Percentiles rank a stretch among this genome's conserved stretches.
Conservation (phyloP, 2,888 invertebrate species). For the Stegophylla sp. region DNA sequence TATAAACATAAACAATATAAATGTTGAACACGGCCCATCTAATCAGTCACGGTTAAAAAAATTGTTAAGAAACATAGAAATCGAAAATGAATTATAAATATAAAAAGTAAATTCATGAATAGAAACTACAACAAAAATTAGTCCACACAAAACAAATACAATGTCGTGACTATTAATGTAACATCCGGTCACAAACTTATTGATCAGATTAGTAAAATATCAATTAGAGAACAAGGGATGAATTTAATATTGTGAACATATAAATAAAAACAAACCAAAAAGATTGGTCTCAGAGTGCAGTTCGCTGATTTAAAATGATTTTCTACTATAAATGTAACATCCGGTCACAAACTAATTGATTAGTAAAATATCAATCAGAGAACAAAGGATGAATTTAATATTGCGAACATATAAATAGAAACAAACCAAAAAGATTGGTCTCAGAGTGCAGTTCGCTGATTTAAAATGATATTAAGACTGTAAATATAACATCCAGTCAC, state of each 20-base stretch:
- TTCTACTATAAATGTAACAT: slow-evolving; percentile 3
- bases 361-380: slow-evolving; percentile 37
- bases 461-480: neutral
- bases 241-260: slow-evolving; percentile 34
- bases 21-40: too few relatives aligned
- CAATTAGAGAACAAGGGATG: slow-evolving; percentile 42
- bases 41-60: too few relatives aligned
- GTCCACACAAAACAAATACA: too few relatives aligned
- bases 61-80: too few relatives aligned
- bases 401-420: slow-evolving; percentile 59
- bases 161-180: neutral
- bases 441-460: slow-evolving; percentile 57
- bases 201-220: neutral
- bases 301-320: slow-evolving; percentile 2
- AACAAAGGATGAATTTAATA: slow-evolving; percentile 47
- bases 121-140: neutral
- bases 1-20: too few relatives aligned
- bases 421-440: slow-evolving; percentile 36
- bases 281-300: slow-evolving; percentile 45
- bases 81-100: too few relatives aligned
- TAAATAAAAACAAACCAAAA: slow-evolving; percentile 24
- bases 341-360: slow-evolving; percentile 47
- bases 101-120: too few relatives aligned
- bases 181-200: slow-evolving; percentile 32
- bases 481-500: slow-evolving; percentile 31